A percentile compares a stretch with the other conserved stretches of the same genome.
Conservation (phyloP, 1,140 invertebrate species). For the Lineus longissimus region DNA sequence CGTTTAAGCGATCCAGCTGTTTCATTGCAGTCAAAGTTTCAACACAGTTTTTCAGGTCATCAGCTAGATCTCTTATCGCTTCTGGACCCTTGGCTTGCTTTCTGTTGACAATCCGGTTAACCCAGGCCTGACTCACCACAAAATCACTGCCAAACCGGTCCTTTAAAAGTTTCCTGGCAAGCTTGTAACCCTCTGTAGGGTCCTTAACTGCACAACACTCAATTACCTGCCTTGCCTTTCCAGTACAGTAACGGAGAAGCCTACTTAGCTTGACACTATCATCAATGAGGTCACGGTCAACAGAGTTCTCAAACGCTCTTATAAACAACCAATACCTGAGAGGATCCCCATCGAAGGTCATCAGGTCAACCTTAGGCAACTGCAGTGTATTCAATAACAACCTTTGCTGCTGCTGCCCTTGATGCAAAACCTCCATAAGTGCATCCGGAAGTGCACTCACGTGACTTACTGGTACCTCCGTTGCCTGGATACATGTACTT, state of each 20-base stretch:
- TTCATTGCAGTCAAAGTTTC: background rate
- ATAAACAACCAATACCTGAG: conserved; percentile 3
- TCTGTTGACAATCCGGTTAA: background rate
- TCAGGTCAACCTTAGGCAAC: background rate
- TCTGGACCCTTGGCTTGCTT: background rate
- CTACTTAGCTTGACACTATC: background rate
- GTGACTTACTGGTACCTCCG: too few species aligned
- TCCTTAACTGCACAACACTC: background rate
- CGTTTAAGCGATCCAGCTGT: background rate
- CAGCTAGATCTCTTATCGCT: background rate
- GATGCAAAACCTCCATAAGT: too few species aligned
- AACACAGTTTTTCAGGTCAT: background rate
- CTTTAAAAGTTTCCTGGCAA: background rate
- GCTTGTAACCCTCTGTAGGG: background rate
- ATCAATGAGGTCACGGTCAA: background rate
- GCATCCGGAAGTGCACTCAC: too few species aligned
- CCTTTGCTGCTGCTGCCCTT: background rate
- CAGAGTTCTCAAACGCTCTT: background rate
- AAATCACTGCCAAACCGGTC: background rate
- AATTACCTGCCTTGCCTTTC: background rate
- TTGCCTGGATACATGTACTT: too few species aligned
- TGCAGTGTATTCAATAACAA: background rate
- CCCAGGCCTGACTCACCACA: background rate
- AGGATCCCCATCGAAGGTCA: background rate
- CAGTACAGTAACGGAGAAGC: background rate